Evolutionary conservation across 2,888 invertebrate genomes (phyloP), one percentile per base, ranked within the genome.

Genomic region (Nemurella pictetii): DNA sequence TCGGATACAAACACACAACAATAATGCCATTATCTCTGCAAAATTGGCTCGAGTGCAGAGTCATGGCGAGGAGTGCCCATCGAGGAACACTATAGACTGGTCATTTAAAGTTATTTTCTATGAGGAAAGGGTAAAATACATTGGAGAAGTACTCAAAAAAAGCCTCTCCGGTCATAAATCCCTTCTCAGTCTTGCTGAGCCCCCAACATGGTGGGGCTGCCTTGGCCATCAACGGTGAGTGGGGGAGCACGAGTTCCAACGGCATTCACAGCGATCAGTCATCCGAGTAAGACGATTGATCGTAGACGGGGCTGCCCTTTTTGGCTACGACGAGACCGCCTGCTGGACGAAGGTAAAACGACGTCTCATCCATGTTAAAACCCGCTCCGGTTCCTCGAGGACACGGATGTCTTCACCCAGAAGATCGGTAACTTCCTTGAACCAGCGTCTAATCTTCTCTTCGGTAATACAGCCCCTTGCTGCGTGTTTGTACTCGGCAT

Each of bases 91-190:
- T n/a, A n/a, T n/a, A n/a, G 0, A 88, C 87, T 20, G 88, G 88
- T 25, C 87, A 35, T 85, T 83, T 78, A 86, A 87, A 86, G 26
- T 87, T 80, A 28, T 85, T 86, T 84, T 87, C 77, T 4, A 85
- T 30, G 4, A 88, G 84, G 36, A 82, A 88, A 75, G 88, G 87
- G 73, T 87, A 28, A 85, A 88, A 88, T n/a, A 88, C 86, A 84
- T 88, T 88, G 9, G 86, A 84, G 74, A 88, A 86, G 86, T 88
- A 88, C 85, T 88, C 88, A 75, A 86, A 88, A 84, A 88, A 88
- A 0, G 86, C 55, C 86, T 88, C 87, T 26, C 85, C 84, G 28
- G 87, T 88, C 88, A 88, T 88, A 87, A 88, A 88, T 2, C 87
- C 88, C 80, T 85, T 87, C 0, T 87, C 87, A 15, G 88, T 85